Conservation (phyloP, 2,888 invertebrate genomes). For the Mamestra brassicae region DNA sequence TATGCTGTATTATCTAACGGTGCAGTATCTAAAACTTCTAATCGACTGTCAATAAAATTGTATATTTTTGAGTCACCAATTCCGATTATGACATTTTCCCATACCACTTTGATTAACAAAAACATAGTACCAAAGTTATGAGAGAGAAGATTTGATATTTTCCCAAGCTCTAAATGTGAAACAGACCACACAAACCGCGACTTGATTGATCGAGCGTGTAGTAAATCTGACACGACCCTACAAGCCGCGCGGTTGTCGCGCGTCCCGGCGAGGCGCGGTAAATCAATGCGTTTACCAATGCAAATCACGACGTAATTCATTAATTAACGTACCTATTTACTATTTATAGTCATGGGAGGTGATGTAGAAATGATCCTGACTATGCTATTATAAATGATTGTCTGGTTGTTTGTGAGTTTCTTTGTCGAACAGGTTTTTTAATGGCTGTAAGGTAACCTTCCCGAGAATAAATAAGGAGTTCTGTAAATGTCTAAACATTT, state of each 20-base stretch:
- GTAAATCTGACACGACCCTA: constrained; percentile 46
- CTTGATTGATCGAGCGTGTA: constrained; percentile 61
- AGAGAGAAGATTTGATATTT: constrained; percentile 49
- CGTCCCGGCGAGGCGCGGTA: constrained; percentile 37
- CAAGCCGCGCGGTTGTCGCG: constrained; percentile 47
- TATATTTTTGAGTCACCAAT: background rate
- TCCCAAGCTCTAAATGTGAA: constrained; percentile 56
- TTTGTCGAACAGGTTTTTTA: background rate
- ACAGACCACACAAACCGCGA: constrained; percentile 62
- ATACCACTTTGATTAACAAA: background rate
- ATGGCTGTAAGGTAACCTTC: no score
- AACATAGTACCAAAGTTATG: constrained; percentile 14
- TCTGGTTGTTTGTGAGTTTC: background rate
- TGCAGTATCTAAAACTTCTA: background rate
- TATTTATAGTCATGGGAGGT: background rate
- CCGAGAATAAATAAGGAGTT: background rate
- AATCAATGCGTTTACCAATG: constrained; percentile 40
- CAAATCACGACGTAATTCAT: constrained; percentile 37
- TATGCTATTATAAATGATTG: background rate
- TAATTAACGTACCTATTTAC: constrained; percentile 28
- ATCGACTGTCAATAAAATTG: background rate
- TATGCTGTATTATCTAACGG: no score
- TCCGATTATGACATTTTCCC: background rate
- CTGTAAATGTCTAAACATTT: no score
- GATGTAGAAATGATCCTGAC: background rate